Evolutionary conservation across 2,113 vertebrate species (phyloP).

Genomic region (Elanoides forficatus): DNA sequence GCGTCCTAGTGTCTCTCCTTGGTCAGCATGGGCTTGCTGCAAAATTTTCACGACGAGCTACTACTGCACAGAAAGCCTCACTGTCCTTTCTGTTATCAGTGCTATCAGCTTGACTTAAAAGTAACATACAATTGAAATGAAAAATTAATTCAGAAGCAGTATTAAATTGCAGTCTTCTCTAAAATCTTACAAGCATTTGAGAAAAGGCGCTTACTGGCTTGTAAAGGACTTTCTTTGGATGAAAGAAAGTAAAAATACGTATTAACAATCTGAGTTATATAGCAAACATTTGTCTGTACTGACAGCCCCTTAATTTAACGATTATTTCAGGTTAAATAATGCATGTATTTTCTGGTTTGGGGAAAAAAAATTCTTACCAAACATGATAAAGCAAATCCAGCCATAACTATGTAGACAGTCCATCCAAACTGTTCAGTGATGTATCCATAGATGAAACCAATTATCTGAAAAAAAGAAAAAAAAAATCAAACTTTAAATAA

Average conservation of each 20-base stretch:
- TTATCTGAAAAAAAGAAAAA: slow-evolving; percentile 70
- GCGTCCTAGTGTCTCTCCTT: background rate
- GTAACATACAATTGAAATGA: background rate
- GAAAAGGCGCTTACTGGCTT: background rate
- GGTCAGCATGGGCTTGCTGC: background rate
- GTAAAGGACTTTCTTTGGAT: background rate
- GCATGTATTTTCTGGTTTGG: background rate
- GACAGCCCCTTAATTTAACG: background rate
- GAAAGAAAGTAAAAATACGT: background rate
- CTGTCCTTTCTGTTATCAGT: background rate
- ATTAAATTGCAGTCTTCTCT: background rate
- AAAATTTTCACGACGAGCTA: background rate
- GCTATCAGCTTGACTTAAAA: background rate
- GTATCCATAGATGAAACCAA: slow-evolving; percentile 92
- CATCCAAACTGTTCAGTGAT: slow-evolving; percentile 93
- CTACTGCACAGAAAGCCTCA: background rate
- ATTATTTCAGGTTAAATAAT: background rate
- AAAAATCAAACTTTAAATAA: background rate
- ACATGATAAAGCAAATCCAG: slow-evolving; percentile 89
- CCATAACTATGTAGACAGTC: slow-evolving; percentile 95
- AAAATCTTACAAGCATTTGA: background rate
- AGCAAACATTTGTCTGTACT: background rate
- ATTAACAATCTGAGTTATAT: background rate
- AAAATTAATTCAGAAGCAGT: background rate
- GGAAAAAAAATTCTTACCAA: slow-evolving; percentile 79